Percentiles rank a stretch among this genome's conserved stretches.
Evolutionary conservation across 2,113 vertebrate species (phyloP).

Genomic region (Menidia beryllina): DNA sequence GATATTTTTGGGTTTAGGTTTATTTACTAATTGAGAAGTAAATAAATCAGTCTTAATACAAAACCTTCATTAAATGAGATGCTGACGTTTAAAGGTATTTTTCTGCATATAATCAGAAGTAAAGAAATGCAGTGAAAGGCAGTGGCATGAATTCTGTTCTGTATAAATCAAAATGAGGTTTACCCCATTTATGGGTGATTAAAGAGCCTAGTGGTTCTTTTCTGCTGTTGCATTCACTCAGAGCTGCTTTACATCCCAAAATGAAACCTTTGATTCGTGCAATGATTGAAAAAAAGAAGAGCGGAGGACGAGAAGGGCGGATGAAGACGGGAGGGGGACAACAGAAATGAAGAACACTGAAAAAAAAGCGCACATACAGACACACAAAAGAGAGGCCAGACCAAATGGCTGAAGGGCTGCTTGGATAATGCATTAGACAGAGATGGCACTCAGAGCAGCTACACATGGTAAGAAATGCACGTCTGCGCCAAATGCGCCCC

Average conservation of each 20-base stretch:
- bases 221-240: slow-evolving; percentile 25
- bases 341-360: slow-evolving; percentile 58
- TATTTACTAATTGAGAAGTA: no score
- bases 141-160: no score
- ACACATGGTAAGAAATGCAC: slow-evolving; percentile 73
- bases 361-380: slow-evolving; percentile 47
- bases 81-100: not conserved
- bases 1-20: no score
- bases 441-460: slow-evolving; percentile 75
- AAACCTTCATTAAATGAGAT: not conserved
- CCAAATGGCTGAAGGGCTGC: slow-evolving; percentile 81
- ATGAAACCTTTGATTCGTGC: slow-evolving; percentile 65
- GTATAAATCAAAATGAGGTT: not conserved
- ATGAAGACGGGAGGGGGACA: slow-evolving; percentile 51
- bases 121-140: no score
- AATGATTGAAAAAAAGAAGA: slow-evolving; percentile 60
- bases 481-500: slow-evolving; percentile 65
- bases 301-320: slow-evolving; percentile 53
- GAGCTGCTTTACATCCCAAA: slow-evolving; percentile 40
- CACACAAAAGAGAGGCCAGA: slow-evolving; percentile 64
- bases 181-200: not conserved
- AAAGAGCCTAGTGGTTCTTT: slow-evolving; percentile 7
- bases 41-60: no score
- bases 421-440: slow-evolving; percentile 82
- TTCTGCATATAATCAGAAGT: no score